A percentile compares a stretch with the other conserved stretches of the same genome.
These are phyloP conservation scores for Callosobruchus maculatus DNA, from an alignment of 2,888 invertebrate species.

Conservation along the genomic window DNA sequence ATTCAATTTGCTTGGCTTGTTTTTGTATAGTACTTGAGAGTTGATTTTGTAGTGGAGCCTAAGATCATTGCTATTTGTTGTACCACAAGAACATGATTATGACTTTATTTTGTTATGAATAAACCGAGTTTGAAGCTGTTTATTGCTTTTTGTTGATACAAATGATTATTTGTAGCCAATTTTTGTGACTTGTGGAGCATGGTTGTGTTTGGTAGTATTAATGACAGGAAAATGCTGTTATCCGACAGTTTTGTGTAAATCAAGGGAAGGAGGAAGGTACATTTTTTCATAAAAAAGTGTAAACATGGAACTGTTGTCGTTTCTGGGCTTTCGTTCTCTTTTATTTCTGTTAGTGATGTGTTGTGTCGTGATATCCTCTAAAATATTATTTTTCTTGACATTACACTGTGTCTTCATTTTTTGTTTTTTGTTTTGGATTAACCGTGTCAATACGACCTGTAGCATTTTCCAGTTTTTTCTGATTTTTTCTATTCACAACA, in stretches of 20 bases:
- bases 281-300: background rate
- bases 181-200: constrained; percentile 47
- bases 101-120: background rate
- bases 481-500: constrained; percentile 2
- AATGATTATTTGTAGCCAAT: constrained; percentile 32
- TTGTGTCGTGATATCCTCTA: background rate
- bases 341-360: background rate
- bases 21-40: no score
- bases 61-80: no score
- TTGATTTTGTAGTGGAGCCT: no score
- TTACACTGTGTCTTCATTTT: background rate
- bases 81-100: no score
- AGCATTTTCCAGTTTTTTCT: background rate
- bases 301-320: constrained; percentile 19
- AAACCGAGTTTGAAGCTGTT: constrained; percentile 1
- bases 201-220: constrained; percentile 43
- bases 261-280: constrained; percentile 51
- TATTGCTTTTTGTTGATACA: constrained; percentile 1
- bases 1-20: no score
- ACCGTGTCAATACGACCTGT: background rate
- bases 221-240: constrained; percentile 43
- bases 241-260: constrained; percentile 39
- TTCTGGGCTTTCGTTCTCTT: constrained; percentile 19
- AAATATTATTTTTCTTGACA: background rate
- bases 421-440: background rate